phyloP scores from a whole-genome alignment of 1,140 invertebrate genomes.

The Cherax quadricarinatus region DNA sequence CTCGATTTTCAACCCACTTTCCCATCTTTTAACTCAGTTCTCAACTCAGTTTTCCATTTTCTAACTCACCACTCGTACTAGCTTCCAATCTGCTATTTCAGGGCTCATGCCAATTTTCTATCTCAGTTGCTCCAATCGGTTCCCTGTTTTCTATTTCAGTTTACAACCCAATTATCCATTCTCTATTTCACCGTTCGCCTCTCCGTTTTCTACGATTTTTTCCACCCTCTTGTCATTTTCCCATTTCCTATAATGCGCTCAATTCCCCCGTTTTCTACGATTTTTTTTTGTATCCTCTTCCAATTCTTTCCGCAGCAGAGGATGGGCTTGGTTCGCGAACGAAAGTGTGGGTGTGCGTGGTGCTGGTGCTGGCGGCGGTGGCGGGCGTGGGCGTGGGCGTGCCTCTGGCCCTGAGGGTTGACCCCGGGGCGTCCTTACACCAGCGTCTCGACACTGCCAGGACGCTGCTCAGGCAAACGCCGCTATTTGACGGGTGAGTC shows the following conservation, averaged over 20 bases:
- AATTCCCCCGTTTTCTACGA: background rate
- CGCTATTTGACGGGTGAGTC: slow-evolving; percentile 10
- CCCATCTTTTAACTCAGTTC: background rate
- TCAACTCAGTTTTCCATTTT: background rate
- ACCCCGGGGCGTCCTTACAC: background rate
- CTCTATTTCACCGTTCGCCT: background rate
- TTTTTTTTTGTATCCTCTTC: background rate
- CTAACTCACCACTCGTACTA: background rate
- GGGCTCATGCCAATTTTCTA: background rate
- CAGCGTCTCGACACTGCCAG: background rate
- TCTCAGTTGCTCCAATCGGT: background rate
- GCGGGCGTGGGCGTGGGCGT: slow-evolving; percentile 39
- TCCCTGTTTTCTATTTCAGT: background rate
- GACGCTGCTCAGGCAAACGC: slow-evolving; percentile 30
- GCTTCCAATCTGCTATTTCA: background rate
- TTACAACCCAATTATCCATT: background rate
- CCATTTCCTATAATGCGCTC: background rate
- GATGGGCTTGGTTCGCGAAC: background rate
- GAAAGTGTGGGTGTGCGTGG: slow-evolving; percentile 22
- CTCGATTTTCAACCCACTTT: background rate
- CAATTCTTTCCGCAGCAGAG: background rate
- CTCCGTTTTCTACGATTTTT: background rate
- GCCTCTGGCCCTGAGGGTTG: slow-evolving; percentile 1
- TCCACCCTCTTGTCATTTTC: background rate
- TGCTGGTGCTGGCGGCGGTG: slow-evolving; percentile 13